phyloP scores from a whole-genome alignment of 2,797 vertebrate genomes.

The Hippopotamyrus pictus region DNA sequence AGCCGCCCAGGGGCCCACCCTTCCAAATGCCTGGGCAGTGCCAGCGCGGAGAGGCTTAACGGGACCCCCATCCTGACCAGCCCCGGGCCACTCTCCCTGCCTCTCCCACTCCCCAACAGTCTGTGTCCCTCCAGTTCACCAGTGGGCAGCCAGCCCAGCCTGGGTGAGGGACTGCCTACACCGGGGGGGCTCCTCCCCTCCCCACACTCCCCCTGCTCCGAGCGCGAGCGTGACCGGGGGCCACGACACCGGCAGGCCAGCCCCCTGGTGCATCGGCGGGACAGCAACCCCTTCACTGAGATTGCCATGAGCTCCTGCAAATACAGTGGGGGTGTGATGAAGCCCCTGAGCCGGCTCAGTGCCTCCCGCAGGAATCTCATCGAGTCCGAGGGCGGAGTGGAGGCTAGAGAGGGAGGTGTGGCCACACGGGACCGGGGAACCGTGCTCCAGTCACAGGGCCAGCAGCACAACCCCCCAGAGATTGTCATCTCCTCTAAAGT shows the following conservation, averaged over 20 bases:
- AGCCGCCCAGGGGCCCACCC: constrained; percentile 62
- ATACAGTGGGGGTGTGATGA: constrained; percentile 95
- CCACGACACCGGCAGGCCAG: constrained; percentile 86
- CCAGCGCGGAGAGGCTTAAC: constrained; percentile 64
- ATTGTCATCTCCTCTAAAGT: constrained; percentile 74
- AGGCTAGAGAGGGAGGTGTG: constrained; percentile 64
- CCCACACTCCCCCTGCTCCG: constrained; percentile 74
- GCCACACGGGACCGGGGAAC: constrained; percentile 57
- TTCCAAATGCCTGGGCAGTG: constrained; percentile 67
- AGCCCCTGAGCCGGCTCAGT: constrained; percentile 90
- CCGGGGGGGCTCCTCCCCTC: constrained; percentile 39
- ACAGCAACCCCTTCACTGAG: constrained; percentile 98
- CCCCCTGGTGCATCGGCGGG: constrained; percentile 83
- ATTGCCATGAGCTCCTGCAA: constrained; percentile 99
- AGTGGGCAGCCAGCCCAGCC: constrained; percentile 47
- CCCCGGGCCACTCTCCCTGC: constrained; percentile 37
- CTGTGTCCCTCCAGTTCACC: constrained; percentile 79
- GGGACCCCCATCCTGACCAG: constrained; percentile 54
- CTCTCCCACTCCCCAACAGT: constrained; percentile 60
- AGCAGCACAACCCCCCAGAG: constrained; percentile 64
- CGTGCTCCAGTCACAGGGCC: constrained; percentile 40
- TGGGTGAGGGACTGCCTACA: constrained; percentile 62
- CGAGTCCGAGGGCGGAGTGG: constrained; percentile 72
- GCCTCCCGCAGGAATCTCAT: constrained; percentile 92
- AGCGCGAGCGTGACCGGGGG: constrained; percentile 60